Evolutionary conservation across 2,113 vertebrate species (phyloP), one percentile per base, ranked within the genome.

Genomic region (Chroicocephalus ridibundus): DNA sequence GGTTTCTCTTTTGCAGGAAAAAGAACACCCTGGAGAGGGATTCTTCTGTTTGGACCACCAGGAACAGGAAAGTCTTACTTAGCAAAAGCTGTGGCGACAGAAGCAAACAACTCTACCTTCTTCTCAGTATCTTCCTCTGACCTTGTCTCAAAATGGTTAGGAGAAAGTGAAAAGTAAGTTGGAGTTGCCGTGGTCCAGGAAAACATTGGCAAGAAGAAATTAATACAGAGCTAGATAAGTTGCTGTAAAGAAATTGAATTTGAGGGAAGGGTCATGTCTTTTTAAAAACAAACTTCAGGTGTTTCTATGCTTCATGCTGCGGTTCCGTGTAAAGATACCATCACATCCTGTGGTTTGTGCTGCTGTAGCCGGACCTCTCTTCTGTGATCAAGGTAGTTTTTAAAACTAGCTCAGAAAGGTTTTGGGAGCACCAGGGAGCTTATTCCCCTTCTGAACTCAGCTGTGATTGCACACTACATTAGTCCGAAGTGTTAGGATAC

Each of bases 51-150:
- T 96, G 99, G 99, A 55, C 99, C 99, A 42, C 99, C 99, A n/a
- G 99, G 99, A 88, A 99, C 99, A 54, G 99, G 99, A 88, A 99
- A 99, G 90, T 99, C 99, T 36, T 99, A 99, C 17, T 98, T 99
- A 96, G 99, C 99, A 89, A 99, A 99, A 98, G 99, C 99, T 68
- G 99, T 99, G 51, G 99, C 99, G 2, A 99, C 99, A 70, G 99
- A 99, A 97, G 99, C 99, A 87, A 99, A 99, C 98, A 99, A 99
- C 96, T 99, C 99, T 31, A 99, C 99, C 4, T 99, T 99, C 97
- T 99, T 99, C 95, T 99, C 99, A 61, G 98, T 99, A 93, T 99
- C 99, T 47, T 99, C 99, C 7, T 99, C 99, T 90, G 99, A 99
- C 92, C 98, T 99, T 49, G 99, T 99, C 61, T 99, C 99, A 65